Base-by-base conservation (phyloP, 1,140 invertebrate species). In the Reticulitermes speratus region DNA sequence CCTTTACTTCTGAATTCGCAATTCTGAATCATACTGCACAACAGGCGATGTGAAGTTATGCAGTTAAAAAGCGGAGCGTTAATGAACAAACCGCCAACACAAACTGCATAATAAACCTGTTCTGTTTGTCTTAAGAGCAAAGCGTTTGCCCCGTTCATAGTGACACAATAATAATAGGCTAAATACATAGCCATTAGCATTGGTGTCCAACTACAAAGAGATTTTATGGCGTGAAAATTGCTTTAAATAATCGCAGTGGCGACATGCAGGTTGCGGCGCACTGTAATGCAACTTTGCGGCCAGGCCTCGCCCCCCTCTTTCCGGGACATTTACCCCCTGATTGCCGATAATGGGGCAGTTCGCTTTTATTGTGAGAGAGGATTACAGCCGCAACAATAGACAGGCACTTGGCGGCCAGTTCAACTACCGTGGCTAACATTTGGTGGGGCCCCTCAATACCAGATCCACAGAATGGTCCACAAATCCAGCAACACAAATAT, bases 181-280 rank as follows among this genome's bases (percentile, higher is more conserved):
- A 75, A 75, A 75, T 30, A 75, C 65, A 75, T 75, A 75, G 65
- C 65, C 25, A 75, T 75, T 75, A 75, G n/a, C 25, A 75, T 75
- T n/a, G 65, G 65, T 75, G 65, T 25, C 65, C 65, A 75, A 30
- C 25, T 30, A 30, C 65, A 75, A 75, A 75, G 25, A 75, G 65
- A 75, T 75, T 75, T 75, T 30, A 75, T 75, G 65, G 25, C 25
- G 65, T 75, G 65, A 75, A 75, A 75, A 75, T 75, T 75, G 65
- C 65, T 75, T 75, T 75, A 75, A 75, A 75, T 75, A 75, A 75
- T 75, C 65, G n/a, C n/a, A 75, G 65, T 75, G 65, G 65, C 65
- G n/a, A 11, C 65, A 75, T 75, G 25, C 2, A n/a, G 25, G 65
- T 30, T 55, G 52, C 65, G 65, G 65, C 14, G n/a, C 65, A 30